Evolutionary conservation across 2,888 invertebrate species (phyloP), one percentile per base, ranked within the genome.

Genomic region (Anoplius nigerrimus): DNA sequence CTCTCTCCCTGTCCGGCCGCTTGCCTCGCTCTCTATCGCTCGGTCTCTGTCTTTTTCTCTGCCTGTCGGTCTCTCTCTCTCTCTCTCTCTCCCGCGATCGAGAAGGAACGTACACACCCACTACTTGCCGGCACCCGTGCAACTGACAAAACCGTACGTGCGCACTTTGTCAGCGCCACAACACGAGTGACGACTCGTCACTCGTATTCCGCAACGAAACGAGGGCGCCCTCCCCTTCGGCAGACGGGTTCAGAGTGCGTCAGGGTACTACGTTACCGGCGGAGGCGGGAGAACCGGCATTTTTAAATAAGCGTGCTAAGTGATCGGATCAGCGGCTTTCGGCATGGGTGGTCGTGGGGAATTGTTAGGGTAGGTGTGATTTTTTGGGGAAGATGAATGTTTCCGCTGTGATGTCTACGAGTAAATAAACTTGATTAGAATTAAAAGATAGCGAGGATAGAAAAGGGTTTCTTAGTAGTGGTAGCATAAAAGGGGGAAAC

Each of bases 141-240:
- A 71, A 84, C 80, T 78, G 78, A 76, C 76, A 76, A 76, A 73
- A 24, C 24, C 69, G 52, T 67, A 71, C 74, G 75, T 78, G 76
- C 71, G 72, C 69, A 73, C 83, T 76, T 72, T 72, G 78, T 78
- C 80, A 80, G 78, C 74, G 76, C 75, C 78, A 80, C 81, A 78
- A 82, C 80, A 80, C 84, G 84, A 85, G 82, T 85, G 83, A 83
- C 72, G 69, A 78, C 51, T 69, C 34, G 6, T 5, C 2, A 11
- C 5, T 16, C 4, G 46, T n/a, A 46, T 6, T 3, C 15, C 11
- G 46, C 2, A 16, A 16, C 46, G n/a, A 16, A 3, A 3, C 46
- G n/a, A 42, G n/a, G 15, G 46, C 16, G 16, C 46, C 16, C 16
- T 46, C 16, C 46, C 5, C 4, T 16, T 2, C 2, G 27, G 27